Conservation (phyloP, 53 echinoderm and acorn worm species). For the Hippasteria phrygiana region DNA sequence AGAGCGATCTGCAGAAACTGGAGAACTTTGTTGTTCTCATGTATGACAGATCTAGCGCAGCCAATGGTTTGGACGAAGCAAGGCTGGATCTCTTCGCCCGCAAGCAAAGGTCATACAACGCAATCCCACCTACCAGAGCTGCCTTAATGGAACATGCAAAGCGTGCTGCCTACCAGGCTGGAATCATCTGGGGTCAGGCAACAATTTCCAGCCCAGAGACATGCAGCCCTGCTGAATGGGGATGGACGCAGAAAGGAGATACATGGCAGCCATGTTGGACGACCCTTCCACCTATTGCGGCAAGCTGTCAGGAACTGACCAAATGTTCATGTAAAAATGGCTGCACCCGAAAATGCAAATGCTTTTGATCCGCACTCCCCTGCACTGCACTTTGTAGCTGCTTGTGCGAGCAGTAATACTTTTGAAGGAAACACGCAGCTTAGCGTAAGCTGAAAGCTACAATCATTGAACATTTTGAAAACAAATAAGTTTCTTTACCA, state of each 20-base stretch:
- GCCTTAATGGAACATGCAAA: slow-evolving; percentile 25
- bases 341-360: background rate
- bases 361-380: background rate
- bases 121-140: slow-evolving; percentile 13
- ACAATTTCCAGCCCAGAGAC: slow-evolving; percentile 18
- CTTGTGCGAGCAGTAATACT: background rate
- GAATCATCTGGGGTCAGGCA: slow-evolving; percentile 41
- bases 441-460: background rate
- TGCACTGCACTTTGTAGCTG: background rate
- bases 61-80: slow-evolving; percentile 18
- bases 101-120: slow-evolving; percentile 36
- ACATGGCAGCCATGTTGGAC: slow-evolving; percentile 9
- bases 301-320: slow-evolving; percentile 15
- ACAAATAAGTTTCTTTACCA: too few species aligned
- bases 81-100: slow-evolving; percentile 36
- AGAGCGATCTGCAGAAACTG: background rate
- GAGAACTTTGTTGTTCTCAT: slow-evolving; percentile 12
- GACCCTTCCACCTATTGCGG: slow-evolving; percentile 1
- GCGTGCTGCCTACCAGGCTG: slow-evolving; percentile 47
- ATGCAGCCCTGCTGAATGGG: slow-evolving; percentile 11
- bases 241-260: slow-evolving; percentile 17
- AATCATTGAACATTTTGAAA: too few species aligned
- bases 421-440: background rate
- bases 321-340: slow-evolving; percentile 9
- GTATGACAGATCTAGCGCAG: slow-evolving; percentile 25